Percentiles rank a stretch among this genome's conserved stretches.
Conservation (phyloP, 2,113 vertebrate genomes). For the Piliocolobus tephrosceles region DNA sequence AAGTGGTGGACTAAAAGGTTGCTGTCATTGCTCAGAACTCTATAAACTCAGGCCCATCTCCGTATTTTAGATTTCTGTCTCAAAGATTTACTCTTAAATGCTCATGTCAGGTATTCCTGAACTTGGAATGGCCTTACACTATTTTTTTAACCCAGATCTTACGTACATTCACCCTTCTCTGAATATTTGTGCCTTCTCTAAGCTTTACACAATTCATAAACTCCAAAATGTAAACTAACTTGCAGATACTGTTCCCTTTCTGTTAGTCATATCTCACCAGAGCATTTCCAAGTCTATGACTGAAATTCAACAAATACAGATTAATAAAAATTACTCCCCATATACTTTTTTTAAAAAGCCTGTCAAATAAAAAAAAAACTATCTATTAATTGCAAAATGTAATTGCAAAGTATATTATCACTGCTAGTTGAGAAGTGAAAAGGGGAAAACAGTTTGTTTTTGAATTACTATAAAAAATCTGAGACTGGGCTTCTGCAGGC, state of each 20-base stretch:
- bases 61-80: not conserved
- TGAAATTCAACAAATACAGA: not conserved
- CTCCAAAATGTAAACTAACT: not conserved
- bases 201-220: not conserved
- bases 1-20: not conserved
- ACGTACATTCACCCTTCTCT: not conserved
- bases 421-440: not conserved
- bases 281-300: not conserved
- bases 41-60: not conserved
- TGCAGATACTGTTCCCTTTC: not conserved
- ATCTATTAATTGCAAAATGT: not conserved
- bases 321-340: not conserved
- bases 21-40: not conserved
- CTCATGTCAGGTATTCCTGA: not conserved
- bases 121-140: not conserved
- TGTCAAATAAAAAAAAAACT: not conserved
- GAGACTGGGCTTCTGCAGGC: no score
- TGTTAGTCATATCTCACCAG: not conserved
- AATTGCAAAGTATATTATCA: not conserved
- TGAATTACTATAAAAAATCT: no score
- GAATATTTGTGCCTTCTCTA: not conserved
- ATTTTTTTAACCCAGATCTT: not conserved
- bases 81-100: not conserved
- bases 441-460: not conserved
- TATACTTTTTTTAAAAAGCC: not conserved